Evolutionary conservation across 1,140 invertebrate genomes (phyloP).

Genomic region (Thalassaphorura encarpata): DNA sequence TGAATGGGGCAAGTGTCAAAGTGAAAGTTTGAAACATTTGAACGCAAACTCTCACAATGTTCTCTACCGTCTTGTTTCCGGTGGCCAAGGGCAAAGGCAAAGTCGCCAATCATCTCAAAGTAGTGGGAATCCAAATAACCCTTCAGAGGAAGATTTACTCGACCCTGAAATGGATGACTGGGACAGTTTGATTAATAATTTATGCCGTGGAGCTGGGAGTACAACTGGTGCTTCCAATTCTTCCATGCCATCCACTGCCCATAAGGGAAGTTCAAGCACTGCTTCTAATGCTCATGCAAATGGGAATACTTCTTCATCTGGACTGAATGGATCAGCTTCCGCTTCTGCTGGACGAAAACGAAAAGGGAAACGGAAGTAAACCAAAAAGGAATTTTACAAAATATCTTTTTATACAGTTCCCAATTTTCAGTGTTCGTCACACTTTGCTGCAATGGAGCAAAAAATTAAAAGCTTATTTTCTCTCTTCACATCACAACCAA

Average conservation of each 20-base stretch:
- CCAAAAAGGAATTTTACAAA: background rate
- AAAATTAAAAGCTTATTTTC: too few relatives aligned
- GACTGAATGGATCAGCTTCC: background rate
- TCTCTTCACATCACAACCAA: too few relatives aligned
- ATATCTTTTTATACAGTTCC: too few relatives aligned
- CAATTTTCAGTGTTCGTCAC: too few relatives aligned
- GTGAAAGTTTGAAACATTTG: conserved; percentile 63
- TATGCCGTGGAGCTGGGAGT: conserved; percentile 8
- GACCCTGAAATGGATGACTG: conserved; percentile 25
- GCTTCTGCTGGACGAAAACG: conserved; percentile 2
- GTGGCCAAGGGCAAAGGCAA: background rate
- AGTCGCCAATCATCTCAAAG: background rate
- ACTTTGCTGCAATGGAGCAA: too few relatives aligned
- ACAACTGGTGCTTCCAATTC: background rate
- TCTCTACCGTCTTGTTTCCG: conserved; percentile 7
- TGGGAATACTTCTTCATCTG: conserved; percentile 7
- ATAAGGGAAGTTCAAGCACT: background rate
- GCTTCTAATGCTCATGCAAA: background rate
- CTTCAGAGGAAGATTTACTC: background rate
- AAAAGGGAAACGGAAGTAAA: conserved; percentile 20
- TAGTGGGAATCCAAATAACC: background rate
- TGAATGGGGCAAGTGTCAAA: conserved; percentile 90
- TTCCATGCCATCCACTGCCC: background rate
- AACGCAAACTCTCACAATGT: conserved; percentile 65
- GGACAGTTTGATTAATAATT: conserved; percentile 29